Evolutionary conservation across 30 jellyfish, hydroid and myxozoan genomes (phyloP), one percentile per base, ranked within the genome.

Genomic region (Turritopsis dohrnii): DNA sequence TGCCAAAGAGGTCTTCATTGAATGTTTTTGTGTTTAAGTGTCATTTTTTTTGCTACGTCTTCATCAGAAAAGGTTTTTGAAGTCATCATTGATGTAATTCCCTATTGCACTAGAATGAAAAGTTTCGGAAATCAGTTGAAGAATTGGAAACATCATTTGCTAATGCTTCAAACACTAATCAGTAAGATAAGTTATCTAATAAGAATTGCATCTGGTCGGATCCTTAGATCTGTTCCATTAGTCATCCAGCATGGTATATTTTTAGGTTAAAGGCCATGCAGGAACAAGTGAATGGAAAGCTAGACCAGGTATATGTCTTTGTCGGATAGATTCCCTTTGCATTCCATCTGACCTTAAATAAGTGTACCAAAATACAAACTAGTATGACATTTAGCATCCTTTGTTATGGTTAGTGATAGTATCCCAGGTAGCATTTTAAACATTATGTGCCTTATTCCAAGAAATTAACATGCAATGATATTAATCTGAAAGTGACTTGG

Each of bases 161-260:
- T 19, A 82, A 85, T 66, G 96, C 96, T n/a, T 75, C 87, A 29
- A 90, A 90, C 65, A 84, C 96, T 53, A 91, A 90, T 66, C 88
- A 90, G 96, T 90, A 76, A 54, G 96, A 60, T 25, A 21, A 22
- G 20, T 16, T 19, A 30, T 21, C 41, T 3, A 66, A 17, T 66
- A 7, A 5, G 60, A n/a, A n/a, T n/a, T n/a, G n/a, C n/a, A n/a
- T n/a, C n/a, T n/a, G n/a, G n/a, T n/a, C n/a, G n/a, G n/a, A n/a
- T n/a, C n/a, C n/a, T n/a, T n/a, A n/a, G n/a, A n/a, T n/a, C n/a
- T n/a, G n/a, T n/a, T n/a, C n/a, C n/a, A n/a, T n/a, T n/a, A n/a
- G n/a, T n/a, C n/a, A n/a, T n/a, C n/a, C n/a, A n/a, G n/a, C n/a
- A n/a, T n/a, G n/a, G n/a, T n/a, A n/a, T 73, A 24, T 18, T 24